Evolutionary conservation across 2,797 vertebrate species (phyloP).

Genomic region (Gymnothorax javanicus): DNA sequence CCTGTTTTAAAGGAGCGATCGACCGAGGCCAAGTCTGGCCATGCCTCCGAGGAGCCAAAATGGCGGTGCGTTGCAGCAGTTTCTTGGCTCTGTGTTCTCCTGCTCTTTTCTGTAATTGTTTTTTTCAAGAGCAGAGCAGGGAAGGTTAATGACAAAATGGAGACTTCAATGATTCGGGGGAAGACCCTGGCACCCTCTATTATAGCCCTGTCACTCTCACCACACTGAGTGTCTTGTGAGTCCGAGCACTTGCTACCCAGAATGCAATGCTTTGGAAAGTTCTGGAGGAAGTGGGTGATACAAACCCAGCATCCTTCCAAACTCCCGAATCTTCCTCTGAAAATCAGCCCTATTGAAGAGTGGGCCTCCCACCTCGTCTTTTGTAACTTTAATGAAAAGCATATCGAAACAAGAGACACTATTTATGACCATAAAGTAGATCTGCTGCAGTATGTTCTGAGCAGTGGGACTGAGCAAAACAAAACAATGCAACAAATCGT

Average conservation of each 20-base stretch:
- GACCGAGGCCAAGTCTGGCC: background rate
- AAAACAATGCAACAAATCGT: conserved; percentile 64
- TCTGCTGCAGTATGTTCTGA: conserved; percentile 45
- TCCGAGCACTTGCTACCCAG: background rate
- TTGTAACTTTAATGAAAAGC: conserved; percentile 45
- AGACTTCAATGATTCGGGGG: conserved; percentile 3
- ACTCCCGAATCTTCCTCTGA: conserved; percentile 11
- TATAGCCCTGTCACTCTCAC: conserved; percentile 6
- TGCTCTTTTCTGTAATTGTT: conserved; percentile 1
- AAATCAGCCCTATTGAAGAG: conserved; percentile 31
- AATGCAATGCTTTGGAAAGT: background rate
- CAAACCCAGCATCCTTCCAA: conserved; percentile 36
- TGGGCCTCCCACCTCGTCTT: conserved; percentile 25
- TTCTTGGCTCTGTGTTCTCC: background rate
- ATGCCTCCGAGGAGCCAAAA: background rate
- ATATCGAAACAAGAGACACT: conserved; percentile 47
- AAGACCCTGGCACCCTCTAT: conserved; percentile 2
- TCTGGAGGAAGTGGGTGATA: background rate
- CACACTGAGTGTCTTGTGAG: background rate
- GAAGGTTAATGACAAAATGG: conserved; percentile 24
- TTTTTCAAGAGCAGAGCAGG: conserved; percentile 8
- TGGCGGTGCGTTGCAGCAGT: background rate
- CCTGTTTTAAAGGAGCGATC: background rate
- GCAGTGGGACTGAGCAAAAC: conserved; percentile 51
- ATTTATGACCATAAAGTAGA: conserved; percentile 45